Conservation (phyloP, 2,113 vertebrate genomes). For the Xiphophorus hellerii region DNA sequence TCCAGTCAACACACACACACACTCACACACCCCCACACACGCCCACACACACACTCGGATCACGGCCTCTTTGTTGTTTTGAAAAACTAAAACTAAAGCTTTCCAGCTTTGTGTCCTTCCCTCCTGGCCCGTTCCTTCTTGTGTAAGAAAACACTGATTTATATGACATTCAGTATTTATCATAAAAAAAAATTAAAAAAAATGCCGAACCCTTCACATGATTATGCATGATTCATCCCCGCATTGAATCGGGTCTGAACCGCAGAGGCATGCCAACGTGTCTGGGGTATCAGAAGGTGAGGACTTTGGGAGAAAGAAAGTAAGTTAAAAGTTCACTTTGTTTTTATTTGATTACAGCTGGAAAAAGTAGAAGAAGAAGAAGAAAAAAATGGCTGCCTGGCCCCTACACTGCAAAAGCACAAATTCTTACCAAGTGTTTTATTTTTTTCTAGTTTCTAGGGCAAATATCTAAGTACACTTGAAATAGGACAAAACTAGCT, state of each 20-base stretch:
- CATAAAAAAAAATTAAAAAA: conserved; percentile 58
- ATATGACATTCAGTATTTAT: conserved; percentile 81
- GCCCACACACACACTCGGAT: conserved; percentile 35
- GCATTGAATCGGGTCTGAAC: conserved; percentile 72
- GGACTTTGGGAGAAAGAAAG: conserved; percentile 69
- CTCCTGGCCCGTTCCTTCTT: conserved; percentile 20
- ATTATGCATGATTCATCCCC: conserved; percentile 79
- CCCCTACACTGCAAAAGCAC: conserved; percentile 12
- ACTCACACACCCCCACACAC: conserved; percentile 39
- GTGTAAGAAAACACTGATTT: conserved; percentile 73
- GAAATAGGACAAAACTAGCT: no score
- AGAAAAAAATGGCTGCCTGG: conserved; percentile 72
- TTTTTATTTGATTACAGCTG: conserved; percentile 57
- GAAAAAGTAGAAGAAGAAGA: conserved; percentile 55
- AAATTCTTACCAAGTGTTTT: no score
- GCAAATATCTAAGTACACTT: no score
- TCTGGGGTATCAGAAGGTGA: conserved; percentile 80
- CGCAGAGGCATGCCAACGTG: conserved; percentile 78
- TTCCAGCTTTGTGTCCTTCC: conserved; percentile 39
- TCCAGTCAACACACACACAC: conserved; percentile 43
- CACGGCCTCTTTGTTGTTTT: conserved; percentile 55
- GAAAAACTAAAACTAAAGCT: conserved; percentile 50
- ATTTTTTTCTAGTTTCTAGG: no score
- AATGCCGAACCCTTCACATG: conserved; percentile 68
- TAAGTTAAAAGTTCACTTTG: conserved; percentile 77